These are phyloP conservation scores for Protobothrops mucrosquamatus DNA, from an alignment of 2,113 vertebrate species.

Conservation along the genomic window DNA sequence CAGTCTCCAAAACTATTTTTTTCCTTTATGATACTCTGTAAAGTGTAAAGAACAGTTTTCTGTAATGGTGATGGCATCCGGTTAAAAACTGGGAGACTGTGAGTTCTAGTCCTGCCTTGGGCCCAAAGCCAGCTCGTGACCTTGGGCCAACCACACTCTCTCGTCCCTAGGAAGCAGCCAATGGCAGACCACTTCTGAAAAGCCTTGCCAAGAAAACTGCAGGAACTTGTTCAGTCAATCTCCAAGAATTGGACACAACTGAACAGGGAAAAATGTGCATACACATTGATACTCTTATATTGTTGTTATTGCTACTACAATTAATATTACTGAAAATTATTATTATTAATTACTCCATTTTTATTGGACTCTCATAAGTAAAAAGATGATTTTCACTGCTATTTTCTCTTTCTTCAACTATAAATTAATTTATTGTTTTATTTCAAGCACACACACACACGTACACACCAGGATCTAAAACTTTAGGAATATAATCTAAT, in stretches of 20 bases:
- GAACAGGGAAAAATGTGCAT: not conserved
- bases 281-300: not conserved
- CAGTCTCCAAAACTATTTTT: not conserved
- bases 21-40: not conserved
- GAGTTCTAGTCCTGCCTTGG: not conserved
- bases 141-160: not conserved
- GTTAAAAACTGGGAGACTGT: not conserved
- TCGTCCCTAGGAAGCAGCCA: not conserved
- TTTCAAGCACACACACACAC: not conserved
- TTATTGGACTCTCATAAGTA: not conserved
- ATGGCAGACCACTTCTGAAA: not conserved
- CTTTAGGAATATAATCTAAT: conserved; percentile 43
- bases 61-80: not conserved
- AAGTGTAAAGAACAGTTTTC: not conserved
- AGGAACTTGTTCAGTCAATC: not conserved
- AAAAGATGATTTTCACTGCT: not conserved
- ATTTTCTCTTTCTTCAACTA: conserved; percentile 10
- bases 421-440: not conserved
- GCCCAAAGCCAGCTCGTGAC: not conserved
- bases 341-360: not conserved
- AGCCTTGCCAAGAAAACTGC: not conserved
- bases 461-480: conserved; percentile 11
- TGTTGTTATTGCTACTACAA: not conserved
- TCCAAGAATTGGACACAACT: not conserved
- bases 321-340: not conserved